Evolutionary conservation across 1,140 invertebrate genomes (phyloP).

Genomic region (Armadillidium nasatum): DNA sequence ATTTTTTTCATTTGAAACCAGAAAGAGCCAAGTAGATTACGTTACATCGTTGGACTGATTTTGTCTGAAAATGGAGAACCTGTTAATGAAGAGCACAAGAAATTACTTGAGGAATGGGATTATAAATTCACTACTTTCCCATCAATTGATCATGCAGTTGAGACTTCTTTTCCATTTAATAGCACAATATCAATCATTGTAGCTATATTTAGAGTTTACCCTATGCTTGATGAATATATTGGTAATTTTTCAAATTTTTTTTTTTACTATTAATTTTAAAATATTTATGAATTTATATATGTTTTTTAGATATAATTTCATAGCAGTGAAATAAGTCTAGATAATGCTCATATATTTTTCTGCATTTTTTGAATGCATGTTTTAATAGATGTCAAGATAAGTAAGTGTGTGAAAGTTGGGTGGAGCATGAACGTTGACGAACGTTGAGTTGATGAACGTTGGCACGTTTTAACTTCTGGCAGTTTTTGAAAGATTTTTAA

Average conservation of each 20-base stretch:
- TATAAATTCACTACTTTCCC: conserved; percentile 50
- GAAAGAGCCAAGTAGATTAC: conserved; percentile 23
- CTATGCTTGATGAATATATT: conserved; percentile 49
- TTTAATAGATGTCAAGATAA: too few relatives aligned
- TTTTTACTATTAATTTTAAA: too few relatives aligned
- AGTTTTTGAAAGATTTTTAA: too few relatives aligned
- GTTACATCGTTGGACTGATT: conserved; percentile 50
- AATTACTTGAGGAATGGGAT: conserved; percentile 44
- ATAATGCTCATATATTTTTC: too few relatives aligned
- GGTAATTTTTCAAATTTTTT: conserved; percentile 16
- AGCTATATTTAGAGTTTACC: conserved; percentile 51
- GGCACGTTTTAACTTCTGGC: too few relatives aligned
- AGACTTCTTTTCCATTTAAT: conserved; percentile 51
- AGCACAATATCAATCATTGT: conserved; percentile 51
- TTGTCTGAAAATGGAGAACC: conserved; percentile 47
- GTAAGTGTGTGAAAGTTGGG: too few relatives aligned
- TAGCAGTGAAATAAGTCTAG: too few relatives aligned
- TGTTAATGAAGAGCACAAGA: conserved; percentile 40
- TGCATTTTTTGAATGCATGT: too few relatives aligned
- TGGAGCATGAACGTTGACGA: not conserved
- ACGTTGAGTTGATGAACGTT: too few relatives aligned
- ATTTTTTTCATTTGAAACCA: too few relatives aligned
- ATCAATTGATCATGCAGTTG: conserved; percentile 49
- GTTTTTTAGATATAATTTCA: conserved; percentile 47
- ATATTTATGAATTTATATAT: conserved; percentile 24